phyloP scores from a whole-genome alignment of 2,113 vertebrate genomes.

The Proterorhinus semilunaris region DNA sequence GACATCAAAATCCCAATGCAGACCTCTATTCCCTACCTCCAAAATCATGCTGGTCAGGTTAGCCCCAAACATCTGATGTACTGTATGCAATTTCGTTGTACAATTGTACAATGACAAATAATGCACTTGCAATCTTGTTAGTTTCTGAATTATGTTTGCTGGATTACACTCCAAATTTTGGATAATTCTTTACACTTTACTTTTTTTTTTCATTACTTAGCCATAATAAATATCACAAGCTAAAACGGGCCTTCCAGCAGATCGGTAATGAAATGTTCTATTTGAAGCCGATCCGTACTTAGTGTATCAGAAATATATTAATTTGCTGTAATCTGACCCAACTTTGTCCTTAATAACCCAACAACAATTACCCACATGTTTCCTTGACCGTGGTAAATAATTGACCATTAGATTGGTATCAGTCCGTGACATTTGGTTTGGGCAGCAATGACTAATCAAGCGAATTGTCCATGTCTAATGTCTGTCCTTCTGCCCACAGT shows the following conservation, averaged over 20 bases:
- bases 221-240: neutral
- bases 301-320: neutral
- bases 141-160: neutral
- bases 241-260: neutral
- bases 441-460: constrained; percentile 9
- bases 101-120: too few relatives aligned
- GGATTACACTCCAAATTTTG: neutral
- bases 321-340: neutral
- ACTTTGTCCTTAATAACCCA: constrained; percentile 9
- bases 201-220: neutral
- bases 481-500: neutral
- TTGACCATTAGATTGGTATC: constrained; percentile 25
- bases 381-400: neutral
- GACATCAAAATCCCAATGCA: too few relatives aligned
- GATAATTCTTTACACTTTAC: neutral
- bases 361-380: constrained; percentile 24
- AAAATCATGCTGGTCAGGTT: too few relatives aligned
- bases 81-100: too few relatives aligned
- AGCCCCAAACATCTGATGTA: too few relatives aligned
- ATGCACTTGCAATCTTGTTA: too few relatives aligned
- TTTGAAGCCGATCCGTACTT: neutral
- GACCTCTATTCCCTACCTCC: too few relatives aligned
- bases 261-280: neutral
- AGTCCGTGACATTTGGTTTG: constrained; percentile 5
- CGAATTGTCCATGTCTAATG: constrained; percentile 1